Evolutionary conservation across 2,113 vertebrate species (phyloP).

Genomic region (Acrocephalus arundinaceus): DNA sequence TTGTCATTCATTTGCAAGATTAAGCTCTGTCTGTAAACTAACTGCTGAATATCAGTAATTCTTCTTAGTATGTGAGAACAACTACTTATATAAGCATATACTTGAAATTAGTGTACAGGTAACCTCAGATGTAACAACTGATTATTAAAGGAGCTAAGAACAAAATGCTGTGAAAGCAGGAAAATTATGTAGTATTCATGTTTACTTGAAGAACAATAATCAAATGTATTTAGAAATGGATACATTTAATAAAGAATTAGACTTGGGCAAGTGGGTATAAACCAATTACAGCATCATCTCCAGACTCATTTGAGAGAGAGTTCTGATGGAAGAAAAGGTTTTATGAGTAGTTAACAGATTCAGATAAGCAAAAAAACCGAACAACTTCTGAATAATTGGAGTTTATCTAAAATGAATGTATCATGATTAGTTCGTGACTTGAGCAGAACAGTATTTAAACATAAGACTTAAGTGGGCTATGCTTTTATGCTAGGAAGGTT

Average conservation of each 20-base stretch:
- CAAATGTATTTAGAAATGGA: background rate
- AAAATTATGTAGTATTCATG: background rate
- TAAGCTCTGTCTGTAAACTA: background rate
- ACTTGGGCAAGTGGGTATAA: background rate
- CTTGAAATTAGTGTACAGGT: background rate
- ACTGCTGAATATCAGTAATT: background rate
- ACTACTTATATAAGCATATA: background rate
- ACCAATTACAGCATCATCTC: background rate
- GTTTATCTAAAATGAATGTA: background rate
- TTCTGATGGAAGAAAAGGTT: background rate
- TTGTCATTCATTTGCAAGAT: background rate
- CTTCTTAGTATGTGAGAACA: background rate
- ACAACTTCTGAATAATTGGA: background rate
- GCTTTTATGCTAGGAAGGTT: constrained; percentile 33
- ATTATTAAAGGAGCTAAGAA: background rate
- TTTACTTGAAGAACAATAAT: background rate
- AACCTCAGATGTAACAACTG: background rate
- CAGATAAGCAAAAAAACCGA: background rate
- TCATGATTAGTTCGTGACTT: background rate
- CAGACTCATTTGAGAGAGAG: background rate
- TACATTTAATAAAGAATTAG: background rate
- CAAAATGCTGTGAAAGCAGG: background rate
- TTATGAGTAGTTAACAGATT: background rate
- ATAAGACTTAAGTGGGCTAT: background rate
- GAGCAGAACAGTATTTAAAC: background rate